Evolutionary conservation across 2,888 invertebrate species (phyloP).

Genomic region (Lithophane socia): DNA sequence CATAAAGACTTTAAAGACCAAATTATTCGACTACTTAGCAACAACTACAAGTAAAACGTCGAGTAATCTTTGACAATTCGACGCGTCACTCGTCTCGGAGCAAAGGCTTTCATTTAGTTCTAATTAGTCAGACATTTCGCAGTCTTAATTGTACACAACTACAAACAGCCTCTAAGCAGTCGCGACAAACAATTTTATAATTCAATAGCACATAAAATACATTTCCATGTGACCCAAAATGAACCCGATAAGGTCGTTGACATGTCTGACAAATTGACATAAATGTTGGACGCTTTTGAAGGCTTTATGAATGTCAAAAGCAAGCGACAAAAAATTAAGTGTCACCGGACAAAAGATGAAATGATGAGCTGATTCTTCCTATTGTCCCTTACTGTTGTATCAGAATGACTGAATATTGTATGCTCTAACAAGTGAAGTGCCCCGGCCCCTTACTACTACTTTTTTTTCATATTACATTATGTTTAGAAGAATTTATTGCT

Average conservation of each 20-base stretch:
- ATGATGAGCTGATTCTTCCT: background rate
- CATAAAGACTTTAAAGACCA: constrained; percentile 1
- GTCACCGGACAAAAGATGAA: background rate
- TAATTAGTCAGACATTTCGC: constrained; percentile 47
- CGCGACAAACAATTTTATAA: background rate
- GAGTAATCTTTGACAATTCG: constrained; percentile 45
- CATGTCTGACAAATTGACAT: constrained; percentile 11
- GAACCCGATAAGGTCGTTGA: constrained; percentile 1
- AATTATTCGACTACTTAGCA: background rate
- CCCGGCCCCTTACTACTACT: background rate
- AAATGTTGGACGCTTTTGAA: constrained; percentile 3
- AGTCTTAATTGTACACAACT: constrained; percentile 13
- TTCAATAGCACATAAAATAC: constrained; percentile 1
- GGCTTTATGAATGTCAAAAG: background rate
- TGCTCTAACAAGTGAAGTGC: background rate
- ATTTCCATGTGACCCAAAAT: background rate
- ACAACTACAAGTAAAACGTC: constrained; percentile 11
- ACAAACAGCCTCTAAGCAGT: constrained; percentile 9
- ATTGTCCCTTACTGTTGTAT: constrained; percentile 4
- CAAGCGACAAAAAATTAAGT: constrained; percentile 1
- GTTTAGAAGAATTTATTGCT: background rate
- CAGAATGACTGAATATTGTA: constrained; percentile 1
- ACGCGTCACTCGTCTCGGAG: constrained; percentile 28
- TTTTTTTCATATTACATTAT: background rate
- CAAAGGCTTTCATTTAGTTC: constrained; percentile 45